Evolutionary conservation across 2,888 invertebrate genomes (phyloP), one percentile per base, ranked within the genome.

Genomic region (Perdita meconis): DNA sequence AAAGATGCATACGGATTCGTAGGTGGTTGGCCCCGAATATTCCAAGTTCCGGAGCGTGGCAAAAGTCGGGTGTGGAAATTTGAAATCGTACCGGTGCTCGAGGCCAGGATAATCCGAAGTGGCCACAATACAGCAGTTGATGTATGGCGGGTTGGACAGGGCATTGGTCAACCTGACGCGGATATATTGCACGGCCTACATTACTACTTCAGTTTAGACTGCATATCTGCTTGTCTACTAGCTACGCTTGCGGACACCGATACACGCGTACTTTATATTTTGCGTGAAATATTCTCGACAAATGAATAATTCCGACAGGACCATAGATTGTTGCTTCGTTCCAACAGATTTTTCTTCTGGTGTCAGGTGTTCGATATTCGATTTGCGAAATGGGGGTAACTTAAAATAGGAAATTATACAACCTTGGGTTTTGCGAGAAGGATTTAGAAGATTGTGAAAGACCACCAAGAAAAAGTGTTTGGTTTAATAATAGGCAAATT

Each of bases 161-260:
- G 81, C 89, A 87, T 88, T 87, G 89, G 88, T 89, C 87, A 87
- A 87, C 86, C 80, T 85, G 89, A 88, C 89, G 55, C 84, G 78
- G 82, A 89, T 87, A 85, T 88, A 89, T 89, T 79, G 85, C 84
- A 68, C 73, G 59, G 80, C 80, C 85, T 87, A 81, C 84, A 86
- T 85, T 81, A 84, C 84, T 73, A 79, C 80, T 84, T 86, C 81
- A 66, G 78, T 81, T 84, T 81, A 66, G 81, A 88, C 83, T 80
- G 77, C 81, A 74, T 82, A 73, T 78, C 81, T 71, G 84, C 74
- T 72, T 78, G 79, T 69, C 81, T 70, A 61, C 69, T 38, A 55
- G 72, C 69, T 30, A 59, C 55, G 67, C 72, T 50, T 47, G 47
- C 53, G 63, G 57, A 66, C 76, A 38, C 44, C 53, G 50, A 36